phyloP scores from a whole-genome alignment of 2,797 vertebrate species.

The Rhynchotus rufescens region DNA sequence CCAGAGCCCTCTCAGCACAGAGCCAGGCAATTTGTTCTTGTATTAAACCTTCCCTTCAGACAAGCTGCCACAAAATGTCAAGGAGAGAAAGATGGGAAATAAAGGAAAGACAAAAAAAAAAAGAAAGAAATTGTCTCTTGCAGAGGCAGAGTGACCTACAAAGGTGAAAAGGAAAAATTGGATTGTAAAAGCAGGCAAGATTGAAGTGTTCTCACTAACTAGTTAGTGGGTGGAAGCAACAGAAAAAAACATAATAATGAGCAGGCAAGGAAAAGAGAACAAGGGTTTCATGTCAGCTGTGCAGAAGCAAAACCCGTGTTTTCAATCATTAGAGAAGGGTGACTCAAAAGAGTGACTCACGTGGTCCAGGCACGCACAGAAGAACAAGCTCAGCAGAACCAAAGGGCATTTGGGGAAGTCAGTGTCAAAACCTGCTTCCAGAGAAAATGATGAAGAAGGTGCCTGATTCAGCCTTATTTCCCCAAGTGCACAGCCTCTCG shows the following conservation, averaged over 20 bases:
- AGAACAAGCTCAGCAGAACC: background rate
- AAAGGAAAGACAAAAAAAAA: background rate
- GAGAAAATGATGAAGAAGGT: background rate
- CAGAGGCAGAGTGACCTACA: background rate
- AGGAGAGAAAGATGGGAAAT: background rate
- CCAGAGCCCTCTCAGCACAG: background rate
- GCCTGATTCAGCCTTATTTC: background rate
- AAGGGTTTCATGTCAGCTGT: background rate
- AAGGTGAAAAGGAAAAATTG: background rate
- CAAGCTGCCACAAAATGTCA: background rate
- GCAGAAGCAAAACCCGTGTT: background rate
- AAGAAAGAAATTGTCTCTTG: background rate
- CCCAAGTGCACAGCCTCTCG: background rate
- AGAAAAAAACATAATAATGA: background rate
- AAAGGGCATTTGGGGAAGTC: background rate
- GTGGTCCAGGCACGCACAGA: background rate
- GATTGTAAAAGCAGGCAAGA: background rate
- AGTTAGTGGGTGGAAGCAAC: background rate
- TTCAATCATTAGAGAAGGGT: background rate
- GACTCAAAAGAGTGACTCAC: background rate
- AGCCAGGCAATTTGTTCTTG: background rate
- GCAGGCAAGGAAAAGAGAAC: background rate
- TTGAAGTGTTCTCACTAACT: background rate
- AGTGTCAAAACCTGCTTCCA: background rate
- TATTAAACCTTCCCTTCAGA: background rate